Evolutionary conservation across 1,140 invertebrate species (phyloP).

Genomic region (Caenorhabditis brenneri): DNA sequence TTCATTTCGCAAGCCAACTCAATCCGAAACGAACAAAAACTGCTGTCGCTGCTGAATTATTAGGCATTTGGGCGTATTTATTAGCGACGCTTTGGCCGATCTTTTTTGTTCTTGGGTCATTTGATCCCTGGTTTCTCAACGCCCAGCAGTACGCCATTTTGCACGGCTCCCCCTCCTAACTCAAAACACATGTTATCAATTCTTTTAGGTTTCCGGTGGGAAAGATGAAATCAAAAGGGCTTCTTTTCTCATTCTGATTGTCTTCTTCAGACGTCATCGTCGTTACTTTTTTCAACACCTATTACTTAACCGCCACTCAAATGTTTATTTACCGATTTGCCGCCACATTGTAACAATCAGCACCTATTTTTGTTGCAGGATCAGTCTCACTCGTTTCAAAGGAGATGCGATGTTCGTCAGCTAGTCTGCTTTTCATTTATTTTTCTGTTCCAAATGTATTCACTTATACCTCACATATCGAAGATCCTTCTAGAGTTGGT

Average conservation of each 20-base stretch:
- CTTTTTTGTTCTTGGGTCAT: conserved; percentile 23
- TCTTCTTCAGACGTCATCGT: background rate
- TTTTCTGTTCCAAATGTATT: conserved; percentile 13
- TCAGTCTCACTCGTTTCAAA: background rate
- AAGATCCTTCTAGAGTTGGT: conserved; percentile 16
- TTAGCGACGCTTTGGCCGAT: background rate
- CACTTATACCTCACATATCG: conserved; percentile 26
- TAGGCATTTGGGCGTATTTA: conserved; percentile 25
- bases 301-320: background rate
- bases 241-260: background rate
- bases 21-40: conserved; percentile 29
- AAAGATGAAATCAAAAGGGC: background rate
- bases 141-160: background rate
- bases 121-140: background rate
- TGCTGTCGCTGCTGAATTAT: conserved; percentile 34
- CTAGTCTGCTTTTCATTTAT: background rate
- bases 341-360: conserved; percentile 19
- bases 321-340: background rate
- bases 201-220: background rate
- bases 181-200: conserved; percentile 43
- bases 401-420: conserved; percentile 37
- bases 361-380: conserved; percentile 36
- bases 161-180: background rate
- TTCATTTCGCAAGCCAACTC: conserved; percentile 38
- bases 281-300: background rate